Evolutionary conservation across 1,140 invertebrate species (phyloP), one percentile per base, ranked within the genome.

Genomic region (Drosophila arawakana): DNA sequence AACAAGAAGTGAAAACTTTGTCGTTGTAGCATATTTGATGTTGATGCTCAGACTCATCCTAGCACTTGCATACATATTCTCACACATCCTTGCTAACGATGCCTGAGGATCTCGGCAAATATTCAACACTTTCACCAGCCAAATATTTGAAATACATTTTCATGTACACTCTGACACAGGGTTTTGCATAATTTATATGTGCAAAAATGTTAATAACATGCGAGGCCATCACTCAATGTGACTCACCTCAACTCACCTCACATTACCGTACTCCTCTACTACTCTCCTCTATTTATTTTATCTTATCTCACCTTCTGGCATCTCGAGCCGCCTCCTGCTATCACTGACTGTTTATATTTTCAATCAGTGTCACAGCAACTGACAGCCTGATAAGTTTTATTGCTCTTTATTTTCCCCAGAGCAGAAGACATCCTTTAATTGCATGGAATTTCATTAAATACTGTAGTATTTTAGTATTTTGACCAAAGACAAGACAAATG

Each of bases 101-200:
- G 68, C 60, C 60, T 7, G 41, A 55, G 59, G 59, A 71, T 43
- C 57, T 60, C 21, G 30, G 41, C 67, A 71, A 63, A 75, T 74
- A 72, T 67, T 63, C 79, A 80, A 88, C 83, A 86, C 83, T 86
- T 88, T 82, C 76, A 59, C 80, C 54, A 72, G 60, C 13, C 69
- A 86, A 86, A 86, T 86, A 86, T 88, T 82, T 86, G 80, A 61
- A 76, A 82, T 88, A 82, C 66, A 79, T 81, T 82, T 61, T 43
- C 44, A 43, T 61, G 50, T 57, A 18, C 70, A 62, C 58, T 50
- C 49, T 54, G 43, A 34, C 54, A 62, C 46, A 69, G 73, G 70
- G 61, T 77, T 79, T 82, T 69, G 75, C 76, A 88, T 80, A 86
- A 86, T 88, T 86, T 80, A 81, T 61, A 58, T 88, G 66, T 88